Conservation (phyloP, 2,888 invertebrate species). For the Napeogenes sylphis region DNA sequence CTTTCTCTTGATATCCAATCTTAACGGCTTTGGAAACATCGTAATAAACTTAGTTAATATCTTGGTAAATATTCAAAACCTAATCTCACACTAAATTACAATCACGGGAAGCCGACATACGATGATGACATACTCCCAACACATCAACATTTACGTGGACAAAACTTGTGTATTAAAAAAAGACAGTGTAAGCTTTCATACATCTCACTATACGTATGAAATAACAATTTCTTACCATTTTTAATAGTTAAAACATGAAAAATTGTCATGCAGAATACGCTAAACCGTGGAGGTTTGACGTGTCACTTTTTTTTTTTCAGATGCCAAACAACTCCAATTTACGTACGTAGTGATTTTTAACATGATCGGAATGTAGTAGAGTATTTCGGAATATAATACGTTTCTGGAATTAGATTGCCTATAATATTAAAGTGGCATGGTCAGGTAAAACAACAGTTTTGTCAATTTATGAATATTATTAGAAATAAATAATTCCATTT, state of each 20-base stretch:
- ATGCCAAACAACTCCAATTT: slow-evolving; percentile 33
- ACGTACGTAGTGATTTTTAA: slow-evolving; percentile 15
- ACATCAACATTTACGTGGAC: slow-evolving; percentile 47
- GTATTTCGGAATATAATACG: no score
- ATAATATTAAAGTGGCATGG: no score
- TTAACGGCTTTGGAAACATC: slow-evolving; percentile 85
- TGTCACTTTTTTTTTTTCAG: slow-evolving; percentile 60
- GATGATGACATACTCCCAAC: slow-evolving; percentile 54
- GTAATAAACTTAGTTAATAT: slow-evolving; percentile 35
- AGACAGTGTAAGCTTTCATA: slow-evolving; percentile 18
- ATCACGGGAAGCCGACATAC: slow-evolving; percentile 52
- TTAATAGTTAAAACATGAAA: slow-evolving; percentile 68
- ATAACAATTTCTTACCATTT: slow-evolving; percentile 60
- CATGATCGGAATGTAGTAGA: neutral
- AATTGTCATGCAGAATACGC: slow-evolving; percentile 51
- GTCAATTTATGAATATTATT: no score
- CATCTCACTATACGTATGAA: slow-evolving; percentile 31
- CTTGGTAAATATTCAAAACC: slow-evolving; percentile 18
- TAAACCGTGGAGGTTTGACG: slow-evolving; percentile 63
- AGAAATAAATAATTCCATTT: no score
- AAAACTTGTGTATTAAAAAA: slow-evolving; percentile 30
- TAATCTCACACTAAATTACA: slow-evolving; percentile 36
- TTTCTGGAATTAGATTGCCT: no score
- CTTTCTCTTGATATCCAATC: slow-evolving; percentile 98
- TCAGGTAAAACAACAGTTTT: no score